These are phyloP conservation scores for Indicator maculatus DNA, from an alignment of 2,113 vertebrate species.

Conservation along the genomic window DNA sequence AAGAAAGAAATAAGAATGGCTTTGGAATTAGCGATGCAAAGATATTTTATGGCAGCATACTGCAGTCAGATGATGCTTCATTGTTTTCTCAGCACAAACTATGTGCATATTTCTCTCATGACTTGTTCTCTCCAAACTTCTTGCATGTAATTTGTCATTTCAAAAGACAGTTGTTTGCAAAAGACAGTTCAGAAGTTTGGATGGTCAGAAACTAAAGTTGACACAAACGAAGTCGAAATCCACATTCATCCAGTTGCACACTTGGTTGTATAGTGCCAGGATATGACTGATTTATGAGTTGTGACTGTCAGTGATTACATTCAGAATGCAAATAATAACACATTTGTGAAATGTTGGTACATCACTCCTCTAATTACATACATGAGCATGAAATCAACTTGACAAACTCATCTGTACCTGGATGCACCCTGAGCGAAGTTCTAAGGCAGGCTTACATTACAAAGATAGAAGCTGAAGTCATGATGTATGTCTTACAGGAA, in stretches of 20 bases:
- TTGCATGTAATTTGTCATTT: neutral
- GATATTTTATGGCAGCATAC: neutral
- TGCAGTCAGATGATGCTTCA: neutral
- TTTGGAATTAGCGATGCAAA: neutral
- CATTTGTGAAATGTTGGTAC: neutral
- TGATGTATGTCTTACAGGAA: neutral
- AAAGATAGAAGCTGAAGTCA: neutral
- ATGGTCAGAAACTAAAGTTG: neutral
- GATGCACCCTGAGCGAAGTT: neutral
- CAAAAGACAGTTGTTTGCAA: neutral
- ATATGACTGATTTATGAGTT: accelerated
- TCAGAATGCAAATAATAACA: neutral
- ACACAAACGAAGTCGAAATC: neutral
- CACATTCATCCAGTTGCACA: accelerated
- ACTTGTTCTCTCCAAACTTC: neutral
- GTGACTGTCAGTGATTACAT: accelerated
- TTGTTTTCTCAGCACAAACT: neutral
- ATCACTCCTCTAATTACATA: neutral
- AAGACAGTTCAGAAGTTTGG: neutral
- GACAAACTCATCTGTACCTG: neutral
- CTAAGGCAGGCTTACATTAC: neutral
- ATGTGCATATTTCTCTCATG: neutral
- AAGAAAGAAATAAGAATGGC: neutral
- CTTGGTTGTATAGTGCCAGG: accelerated
- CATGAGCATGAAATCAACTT: neutral